A percentile compares a stretch with the other conserved stretches of the same genome.
Evolutionary conservation across 2,113 vertebrate genomes (phyloP).

Genomic region (Trichechus manatus): DNA sequence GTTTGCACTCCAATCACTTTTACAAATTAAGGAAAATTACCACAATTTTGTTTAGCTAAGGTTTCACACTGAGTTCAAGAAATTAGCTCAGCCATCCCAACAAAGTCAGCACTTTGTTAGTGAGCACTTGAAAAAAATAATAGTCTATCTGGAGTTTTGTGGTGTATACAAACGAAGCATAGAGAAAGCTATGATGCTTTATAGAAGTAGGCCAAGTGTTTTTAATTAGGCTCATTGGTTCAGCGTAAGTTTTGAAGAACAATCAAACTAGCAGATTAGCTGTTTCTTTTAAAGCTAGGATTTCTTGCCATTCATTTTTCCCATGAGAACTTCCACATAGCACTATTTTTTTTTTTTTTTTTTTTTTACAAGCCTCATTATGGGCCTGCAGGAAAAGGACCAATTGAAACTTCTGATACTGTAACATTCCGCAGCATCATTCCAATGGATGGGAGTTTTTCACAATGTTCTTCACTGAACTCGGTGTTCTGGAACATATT

Average conservation of each 20-base stretch:
- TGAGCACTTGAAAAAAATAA: conserved; percentile 89
- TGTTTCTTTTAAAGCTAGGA: conserved; percentile 91
- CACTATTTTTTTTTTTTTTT: conserved; percentile 79
- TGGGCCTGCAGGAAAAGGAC: conserved; percentile 89
- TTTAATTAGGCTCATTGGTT: conserved; percentile 94
- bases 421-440: conserved; percentile 89
- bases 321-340: conserved; percentile 92
- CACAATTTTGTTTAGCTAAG: conserved; percentile 93
- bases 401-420: conserved; percentile 90
- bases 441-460: conserved; percentile 90
- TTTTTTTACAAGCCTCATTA: conserved; percentile 88
- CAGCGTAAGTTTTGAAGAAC: conserved; percentile 93
- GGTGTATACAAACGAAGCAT: conserved; percentile 91
- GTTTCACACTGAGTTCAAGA: conserved; percentile 92
- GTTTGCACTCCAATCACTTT: conserved; percentile 94
- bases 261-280: conserved; percentile 93
- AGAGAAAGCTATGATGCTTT: conserved; percentile 90
- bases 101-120: conserved; percentile 92
- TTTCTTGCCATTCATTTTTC: conserved; percentile 92
- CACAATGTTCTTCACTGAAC: conserved; percentile 90
- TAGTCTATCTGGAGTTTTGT: conserved; percentile 88
- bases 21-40: conserved; percentile 94
- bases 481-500: conserved; percentile 92
- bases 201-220: conserved; percentile 91
- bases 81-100: conserved; percentile 92